Conservation (phyloP, 1,140 invertebrate species). For the Chlorops oryzae region DNA sequence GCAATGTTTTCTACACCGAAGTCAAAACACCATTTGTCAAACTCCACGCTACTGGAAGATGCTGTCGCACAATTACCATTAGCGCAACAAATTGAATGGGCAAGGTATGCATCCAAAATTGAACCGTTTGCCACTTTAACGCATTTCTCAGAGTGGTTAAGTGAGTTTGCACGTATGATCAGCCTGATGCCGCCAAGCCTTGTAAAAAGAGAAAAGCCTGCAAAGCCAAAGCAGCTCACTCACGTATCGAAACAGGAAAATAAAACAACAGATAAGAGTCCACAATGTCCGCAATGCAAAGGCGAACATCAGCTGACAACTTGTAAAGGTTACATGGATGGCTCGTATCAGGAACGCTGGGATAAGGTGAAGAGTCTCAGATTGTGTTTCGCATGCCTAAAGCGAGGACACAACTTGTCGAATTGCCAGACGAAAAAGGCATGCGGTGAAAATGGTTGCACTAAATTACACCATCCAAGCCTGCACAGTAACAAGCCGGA, state of each 20-base stretch:
- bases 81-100: slow-evolving; percentile 2
- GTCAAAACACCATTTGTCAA: not conserved
- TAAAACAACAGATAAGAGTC: not conserved
- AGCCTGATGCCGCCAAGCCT: not conserved
- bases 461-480: not conserved
- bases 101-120: not conserved
- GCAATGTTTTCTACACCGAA: not conserved
- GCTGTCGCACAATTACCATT: not conserved
- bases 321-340: not conserved
- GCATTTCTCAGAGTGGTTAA: not conserved
- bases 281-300: not conserved
- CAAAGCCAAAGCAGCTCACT: not conserved
- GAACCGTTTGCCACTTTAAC: not conserved
- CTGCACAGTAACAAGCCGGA: not conserved
- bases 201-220: not conserved
- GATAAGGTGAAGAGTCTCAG: not conserved
- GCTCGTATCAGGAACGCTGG: not conserved
- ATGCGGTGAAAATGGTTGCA: not conserved
- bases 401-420: not conserved
- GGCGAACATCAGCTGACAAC: not conserved
- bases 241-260: not conserved
- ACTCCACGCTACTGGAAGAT: not conserved
- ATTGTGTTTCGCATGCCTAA: not conserved
- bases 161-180: not conserved
- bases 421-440: not conserved